Evolutionary conservation across 2,797 vertebrate genomes (phyloP), one percentile per base, ranked within the genome.

Genomic region (Toxotes lorentzi): DNA sequence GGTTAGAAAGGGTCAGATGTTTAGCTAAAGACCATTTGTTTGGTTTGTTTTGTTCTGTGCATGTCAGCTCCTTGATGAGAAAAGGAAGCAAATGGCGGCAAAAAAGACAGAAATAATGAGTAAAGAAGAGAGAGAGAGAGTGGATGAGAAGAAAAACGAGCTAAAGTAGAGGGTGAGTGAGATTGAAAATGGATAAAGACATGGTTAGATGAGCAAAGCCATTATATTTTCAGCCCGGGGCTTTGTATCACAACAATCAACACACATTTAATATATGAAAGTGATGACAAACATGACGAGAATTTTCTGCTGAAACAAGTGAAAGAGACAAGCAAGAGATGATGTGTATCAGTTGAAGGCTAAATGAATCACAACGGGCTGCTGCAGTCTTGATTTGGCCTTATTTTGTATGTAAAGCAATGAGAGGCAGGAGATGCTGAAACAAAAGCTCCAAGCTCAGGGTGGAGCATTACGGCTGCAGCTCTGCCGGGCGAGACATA

Each of bases 1-100:
- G 82, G 89, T 92, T 79, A 69, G 85, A 86, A 85, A 65, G 85
- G 91, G 86, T 91, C 86, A 88, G 88, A 94, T 90, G 92, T 91
- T 94, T 91, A 92, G 85, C 95, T 96, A 96, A 96, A 96, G 96
- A 96, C 96, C 96, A 96, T 96, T 96, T 94, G 88, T 92, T 94
- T 86, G 85, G 87, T 85, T 92, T 85, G 92, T 93, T 95, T 94
- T 94, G 91, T 89, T 94, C 91, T 94, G 87, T 92, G 88, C 90
- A 93, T 94, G 92, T 94, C 94, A 86, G 86, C 84, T 89, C 76
- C 77, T 83, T 75, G 64, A 90, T 89, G 88, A 78, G 70, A 89
- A 89, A 82, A 87, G 84, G 56, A 82, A 87, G 83, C 65, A 66
- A 70, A 81, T 79, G 75, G 71, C 4, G 14, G 23, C 27, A 67